These are phyloP conservation scores for Pseudoips prasinana DNA, from an alignment of 2,888 invertebrate genomes.

Conservation along the genomic window DNA sequence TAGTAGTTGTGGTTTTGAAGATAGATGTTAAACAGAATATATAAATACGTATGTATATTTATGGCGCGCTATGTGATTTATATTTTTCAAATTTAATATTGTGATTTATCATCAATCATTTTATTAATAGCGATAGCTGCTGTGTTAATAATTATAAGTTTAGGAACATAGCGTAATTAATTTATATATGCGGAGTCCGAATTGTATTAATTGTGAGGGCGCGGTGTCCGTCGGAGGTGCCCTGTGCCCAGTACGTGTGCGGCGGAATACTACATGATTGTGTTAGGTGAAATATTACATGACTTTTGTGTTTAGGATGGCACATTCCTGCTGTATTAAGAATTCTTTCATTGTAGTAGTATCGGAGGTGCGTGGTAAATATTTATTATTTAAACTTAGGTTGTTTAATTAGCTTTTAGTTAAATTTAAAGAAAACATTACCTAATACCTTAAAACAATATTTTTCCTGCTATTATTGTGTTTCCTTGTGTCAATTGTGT, in stretches of 20 bases:
- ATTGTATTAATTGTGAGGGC: constrained; percentile 9
- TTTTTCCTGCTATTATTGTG: constrained; percentile 20
- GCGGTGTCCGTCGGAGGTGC: too few species aligned
- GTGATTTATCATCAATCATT: constrained; percentile 9
- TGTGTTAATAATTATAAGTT: constrained; percentile 29
- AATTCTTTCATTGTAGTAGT: constrained; percentile 41
- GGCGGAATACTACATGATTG: constrained; percentile 26
- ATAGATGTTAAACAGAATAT: constrained; percentile 4
- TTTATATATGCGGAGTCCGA: constrained; percentile 12
- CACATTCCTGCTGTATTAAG: constrained; percentile 49
- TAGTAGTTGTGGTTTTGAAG: constrained; percentile 8
- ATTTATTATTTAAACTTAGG: constrained; percentile 60
- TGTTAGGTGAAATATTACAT: constrained; percentile 26
- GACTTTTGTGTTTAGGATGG: constrained; percentile 35
- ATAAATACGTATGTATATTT: constrained; percentile 9
- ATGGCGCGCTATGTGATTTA: constrained; percentile 8
- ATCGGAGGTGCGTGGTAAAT: constrained; percentile 55
- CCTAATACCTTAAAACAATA: constrained; percentile 27
- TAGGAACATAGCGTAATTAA: constrained; percentile 24
- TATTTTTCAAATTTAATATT: constrained; percentile 5
- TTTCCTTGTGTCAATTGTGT: constrained; percentile 19
- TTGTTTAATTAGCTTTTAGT: constrained; percentile 42
- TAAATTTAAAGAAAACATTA: constrained; percentile 29
- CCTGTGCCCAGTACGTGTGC: constrained; percentile 22
- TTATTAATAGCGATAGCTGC: constrained; percentile 28